Conservation (phyloP, 1,140 invertebrate species). For the Bombus cullumanus region DNA sequence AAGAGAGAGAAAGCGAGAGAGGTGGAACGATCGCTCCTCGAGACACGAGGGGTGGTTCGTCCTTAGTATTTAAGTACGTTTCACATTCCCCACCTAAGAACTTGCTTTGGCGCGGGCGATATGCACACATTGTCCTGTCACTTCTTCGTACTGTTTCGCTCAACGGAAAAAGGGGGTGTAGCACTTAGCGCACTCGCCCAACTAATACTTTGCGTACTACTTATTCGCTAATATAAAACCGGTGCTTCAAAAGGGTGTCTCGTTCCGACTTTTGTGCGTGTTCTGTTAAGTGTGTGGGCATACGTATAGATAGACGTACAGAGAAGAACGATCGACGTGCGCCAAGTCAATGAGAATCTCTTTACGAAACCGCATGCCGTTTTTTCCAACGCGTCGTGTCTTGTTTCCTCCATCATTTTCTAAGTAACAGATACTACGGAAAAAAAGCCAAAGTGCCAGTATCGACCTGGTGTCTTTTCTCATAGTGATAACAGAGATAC, state of each 20-base stretch:
- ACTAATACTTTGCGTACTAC: conserved; percentile 67
- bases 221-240: conserved; percentile 64
- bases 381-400: conserved; percentile 28
- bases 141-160: conserved; percentile 68
- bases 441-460: conserved; percentile 1
- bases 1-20: conserved; percentile 24
- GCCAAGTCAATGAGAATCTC: conserved; percentile 36
- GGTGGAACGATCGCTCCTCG: conserved; percentile 64
- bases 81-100: conserved; percentile 67
- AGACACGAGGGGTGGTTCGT: conserved; percentile 66
- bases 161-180: conserved; percentile 63
- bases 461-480: neutral
- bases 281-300: conserved; percentile 58
- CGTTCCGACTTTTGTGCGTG: conserved; percentile 67
- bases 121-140: conserved; percentile 69
- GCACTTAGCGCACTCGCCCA: conserved; percentile 64
- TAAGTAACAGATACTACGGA: neutral
- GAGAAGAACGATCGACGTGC: conserved; percentile 57
- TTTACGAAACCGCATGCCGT: conserved; percentile 29
- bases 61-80: conserved; percentile 69
- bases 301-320: conserved; percentile 61
- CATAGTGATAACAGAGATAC: neutral
- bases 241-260: conserved; percentile 69
- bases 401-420: conserved; percentile 36
- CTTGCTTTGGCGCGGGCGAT: conserved; percentile 74